These are phyloP conservation scores for Vidua chalybeata DNA, from an alignment of 2,113 vertebrate genomes.

Conservation along the genomic window DNA sequence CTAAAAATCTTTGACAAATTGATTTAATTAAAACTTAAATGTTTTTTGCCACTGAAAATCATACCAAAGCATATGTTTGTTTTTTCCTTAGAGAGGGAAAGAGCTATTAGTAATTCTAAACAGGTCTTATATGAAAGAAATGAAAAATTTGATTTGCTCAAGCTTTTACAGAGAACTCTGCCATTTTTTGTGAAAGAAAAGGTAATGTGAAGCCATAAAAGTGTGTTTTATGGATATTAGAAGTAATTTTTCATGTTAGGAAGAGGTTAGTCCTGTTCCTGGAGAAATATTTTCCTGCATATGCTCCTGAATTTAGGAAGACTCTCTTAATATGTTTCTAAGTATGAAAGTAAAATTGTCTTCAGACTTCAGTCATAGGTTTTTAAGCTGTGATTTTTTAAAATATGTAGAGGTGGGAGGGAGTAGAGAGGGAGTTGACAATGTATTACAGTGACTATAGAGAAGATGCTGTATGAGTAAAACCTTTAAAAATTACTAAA, in stretches of 20 bases:
- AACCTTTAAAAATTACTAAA: neutral
- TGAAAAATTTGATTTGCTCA: neutral
- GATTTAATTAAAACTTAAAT: conserved; percentile 28
- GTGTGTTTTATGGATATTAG: neutral
- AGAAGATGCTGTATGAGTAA: neutral
- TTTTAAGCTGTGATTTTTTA: neutral
- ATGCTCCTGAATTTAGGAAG: neutral
- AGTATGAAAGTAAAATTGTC: neutral
- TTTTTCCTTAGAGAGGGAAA: neutral
- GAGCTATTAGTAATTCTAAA: conserved; percentile 5
- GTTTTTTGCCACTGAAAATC: neutral
- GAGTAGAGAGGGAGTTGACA: neutral
- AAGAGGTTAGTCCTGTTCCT: neutral
- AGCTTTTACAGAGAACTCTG: neutral
- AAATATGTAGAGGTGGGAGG: neutral
- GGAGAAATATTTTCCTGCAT: neutral
- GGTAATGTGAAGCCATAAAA: neutral
- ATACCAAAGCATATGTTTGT: neutral
- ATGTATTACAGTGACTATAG: neutral
- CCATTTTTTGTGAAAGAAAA: neutral
- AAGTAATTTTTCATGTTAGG: neutral
- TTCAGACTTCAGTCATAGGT: neutral
- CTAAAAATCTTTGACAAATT: conserved; percentile 31
- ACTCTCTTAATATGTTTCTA: neutral
- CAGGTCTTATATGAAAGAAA: neutral